A percentile compares a stretch with the other conserved stretches of the same genome.
Conservation (phyloP, 2,113 vertebrate species). For the Vulpes lagopus region DNA sequence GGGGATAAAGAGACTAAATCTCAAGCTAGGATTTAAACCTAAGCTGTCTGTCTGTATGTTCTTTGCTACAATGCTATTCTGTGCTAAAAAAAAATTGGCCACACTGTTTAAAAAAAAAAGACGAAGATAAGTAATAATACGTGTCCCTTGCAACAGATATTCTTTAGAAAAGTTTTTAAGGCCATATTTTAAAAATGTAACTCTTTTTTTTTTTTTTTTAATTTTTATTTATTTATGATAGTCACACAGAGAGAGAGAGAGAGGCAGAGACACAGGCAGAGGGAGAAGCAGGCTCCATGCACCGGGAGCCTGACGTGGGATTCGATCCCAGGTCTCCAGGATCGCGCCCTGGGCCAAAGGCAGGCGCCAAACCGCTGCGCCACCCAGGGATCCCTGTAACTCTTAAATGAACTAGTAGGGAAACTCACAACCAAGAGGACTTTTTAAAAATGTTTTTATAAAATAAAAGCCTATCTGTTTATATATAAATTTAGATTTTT, state of each 20-base stretch:
- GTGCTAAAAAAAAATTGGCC: background rate
- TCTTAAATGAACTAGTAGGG: background rate
- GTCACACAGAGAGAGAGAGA: no score
- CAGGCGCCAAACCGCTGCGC: no score
- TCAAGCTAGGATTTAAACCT: background rate
- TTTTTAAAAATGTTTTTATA: slow-evolving; percentile 5
- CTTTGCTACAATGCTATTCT: background rate
- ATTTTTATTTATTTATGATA: no score
- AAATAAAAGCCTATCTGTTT: slow-evolving; percentile 14
- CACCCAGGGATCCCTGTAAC: no score
- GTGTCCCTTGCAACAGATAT: background rate
- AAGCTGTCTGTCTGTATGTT: background rate
- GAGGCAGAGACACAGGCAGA: no score
- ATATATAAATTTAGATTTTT: slow-evolving; percentile 39
- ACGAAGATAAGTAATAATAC: background rate
- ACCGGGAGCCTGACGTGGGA: no score
- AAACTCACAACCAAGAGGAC: background rate
- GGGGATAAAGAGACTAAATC: background rate
- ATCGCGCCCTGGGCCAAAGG: no score
- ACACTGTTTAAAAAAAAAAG: background rate
- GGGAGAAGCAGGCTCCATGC: no score
- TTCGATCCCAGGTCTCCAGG: no score
- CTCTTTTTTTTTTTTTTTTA: no score
- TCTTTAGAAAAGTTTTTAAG: background rate
- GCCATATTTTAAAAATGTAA: background rate